Evolutionary conservation across 2,113 vertebrate genomes (phyloP).

Genomic region (Lepus europaeus): DNA sequence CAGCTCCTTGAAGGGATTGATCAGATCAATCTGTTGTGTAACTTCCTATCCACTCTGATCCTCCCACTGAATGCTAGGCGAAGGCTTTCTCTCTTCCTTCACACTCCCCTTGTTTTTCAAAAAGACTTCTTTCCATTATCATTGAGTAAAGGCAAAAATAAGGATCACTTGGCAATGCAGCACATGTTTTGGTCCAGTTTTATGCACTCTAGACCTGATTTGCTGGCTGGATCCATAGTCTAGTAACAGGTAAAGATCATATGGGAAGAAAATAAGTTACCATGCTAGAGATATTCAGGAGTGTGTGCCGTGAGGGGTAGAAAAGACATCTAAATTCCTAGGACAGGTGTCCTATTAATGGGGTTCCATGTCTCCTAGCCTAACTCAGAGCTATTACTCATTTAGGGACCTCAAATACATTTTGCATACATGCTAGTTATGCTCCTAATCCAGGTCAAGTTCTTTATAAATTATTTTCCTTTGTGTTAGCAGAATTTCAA

Average conservation of each 20-base stretch:
- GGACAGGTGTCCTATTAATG: neutral
- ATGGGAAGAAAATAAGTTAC: neutral
- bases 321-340: neutral
- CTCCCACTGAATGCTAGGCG: neutral
- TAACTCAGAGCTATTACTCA: neutral
- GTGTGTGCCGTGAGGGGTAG: neutral
- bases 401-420: neutral
- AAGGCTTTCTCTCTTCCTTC: neutral
- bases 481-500: neutral
- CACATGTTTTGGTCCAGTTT: neutral
- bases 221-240: neutral
- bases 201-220: neutral
- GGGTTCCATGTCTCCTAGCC: neutral
- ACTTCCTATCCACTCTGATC: slow-evolving; percentile 49
- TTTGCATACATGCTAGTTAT: neutral
- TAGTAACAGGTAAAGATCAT: neutral
- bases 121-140: neutral
- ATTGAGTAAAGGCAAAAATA: neutral
- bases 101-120: neutral
- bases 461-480: slow-evolving; percentile 27
- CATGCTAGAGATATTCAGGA: neutral
- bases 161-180: neutral
- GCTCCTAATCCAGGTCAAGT: neutral
- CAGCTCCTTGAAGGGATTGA: slow-evolving; percentile 52
- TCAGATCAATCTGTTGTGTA: slow-evolving; percentile 34